A percentile compares a stretch with the other conserved stretches of the same genome.
Evolutionary conservation across 2,888 invertebrate genomes (phyloP).

Genomic region (Megalurothrips usitatus): DNA sequence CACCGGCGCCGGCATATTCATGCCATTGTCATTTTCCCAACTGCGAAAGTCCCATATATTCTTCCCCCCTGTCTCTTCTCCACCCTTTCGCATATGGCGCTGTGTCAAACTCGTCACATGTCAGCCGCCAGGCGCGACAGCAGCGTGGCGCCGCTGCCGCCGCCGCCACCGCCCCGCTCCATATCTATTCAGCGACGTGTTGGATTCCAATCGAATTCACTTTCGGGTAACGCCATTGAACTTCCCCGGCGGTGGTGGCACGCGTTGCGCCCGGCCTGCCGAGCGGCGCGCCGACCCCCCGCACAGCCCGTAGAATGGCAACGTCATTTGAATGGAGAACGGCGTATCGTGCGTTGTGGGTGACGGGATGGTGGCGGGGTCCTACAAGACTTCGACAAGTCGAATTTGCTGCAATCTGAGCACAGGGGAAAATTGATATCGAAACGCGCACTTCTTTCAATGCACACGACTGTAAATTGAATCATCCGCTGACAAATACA

Average conservation of each 20-base stretch:
- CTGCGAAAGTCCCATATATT: background rate
- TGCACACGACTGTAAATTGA: too few relatives aligned
- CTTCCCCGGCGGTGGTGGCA: background rate
- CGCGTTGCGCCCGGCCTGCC: background rate
- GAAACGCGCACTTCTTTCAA: too few relatives aligned
- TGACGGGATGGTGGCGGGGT: too few relatives aligned
- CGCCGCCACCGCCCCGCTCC: background rate
- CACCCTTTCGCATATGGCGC: background rate
- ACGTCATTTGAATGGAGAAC: background rate
- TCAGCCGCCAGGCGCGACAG: background rate
- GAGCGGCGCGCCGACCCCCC: background rate
- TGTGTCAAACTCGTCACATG: background rate
- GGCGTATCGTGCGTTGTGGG: too few relatives aligned
- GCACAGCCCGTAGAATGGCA: background rate
- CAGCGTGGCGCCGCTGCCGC: background rate
- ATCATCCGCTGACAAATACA: too few relatives aligned
- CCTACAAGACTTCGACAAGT: too few relatives aligned
- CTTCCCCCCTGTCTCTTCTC: background rate
- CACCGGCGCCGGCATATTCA: background rate
- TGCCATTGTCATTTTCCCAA: background rate
- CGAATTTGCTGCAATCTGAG: too few relatives aligned
- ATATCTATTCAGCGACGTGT: slow-evolving; percentile 1
- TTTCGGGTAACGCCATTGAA: background rate
- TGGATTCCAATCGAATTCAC: slow-evolving; percentile 21
- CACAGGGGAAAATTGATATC: too few relatives aligned